Base-by-base conservation (phyloP, 1,140 invertebrate genomes). In the Cydia pomonella region DNA sequence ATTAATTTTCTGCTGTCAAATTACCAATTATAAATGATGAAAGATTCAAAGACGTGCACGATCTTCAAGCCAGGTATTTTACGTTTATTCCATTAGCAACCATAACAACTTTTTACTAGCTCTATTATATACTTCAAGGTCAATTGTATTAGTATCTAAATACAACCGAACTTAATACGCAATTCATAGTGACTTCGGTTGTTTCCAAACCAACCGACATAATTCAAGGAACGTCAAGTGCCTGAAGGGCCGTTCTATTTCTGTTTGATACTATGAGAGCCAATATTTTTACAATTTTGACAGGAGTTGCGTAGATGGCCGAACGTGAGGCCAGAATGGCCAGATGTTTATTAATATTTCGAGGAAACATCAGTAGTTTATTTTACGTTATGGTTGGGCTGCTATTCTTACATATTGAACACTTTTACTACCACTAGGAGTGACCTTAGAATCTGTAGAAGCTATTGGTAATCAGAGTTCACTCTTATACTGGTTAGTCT, bases 281-380 rank as follows among this genome's bases (percentile, higher is more conserved):
- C 64, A 69, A 33, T 18, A 18, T 41, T 69, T 69, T 69, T 69
- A 69, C 29, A 33, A 69, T 69, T 38, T 69, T 69, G 64, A 69
- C 64, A 69, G 64, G 64, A 69, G 64, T 69, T 33, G 29, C 29
- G 64, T 69, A 69, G 27, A 33, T 69, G 64, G 29, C 64, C 29
- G 64, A 69, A 33, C 29, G 16, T 23, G 53, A 59, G 21, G 53
- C 53, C 10, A 23, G 18, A 23, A 18, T 69, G n/a, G 33, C 33
- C 64, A 69, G 16, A 69, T 69, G 64, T 69, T 33, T 69, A 33
- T 69, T 69, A 38, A 69, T 69, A 29, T 69, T 69, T 69, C 64
- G 33, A 18, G 29, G 64, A 69, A 69, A 69, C 27, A 41, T 41
- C n/a, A 5, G 9, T 44, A 44, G 53, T 59, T 59, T 59, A n/a